phyloP scores from a whole-genome alignment of 2,113 vertebrate genomes.

The Saiga tatarica region DNA sequence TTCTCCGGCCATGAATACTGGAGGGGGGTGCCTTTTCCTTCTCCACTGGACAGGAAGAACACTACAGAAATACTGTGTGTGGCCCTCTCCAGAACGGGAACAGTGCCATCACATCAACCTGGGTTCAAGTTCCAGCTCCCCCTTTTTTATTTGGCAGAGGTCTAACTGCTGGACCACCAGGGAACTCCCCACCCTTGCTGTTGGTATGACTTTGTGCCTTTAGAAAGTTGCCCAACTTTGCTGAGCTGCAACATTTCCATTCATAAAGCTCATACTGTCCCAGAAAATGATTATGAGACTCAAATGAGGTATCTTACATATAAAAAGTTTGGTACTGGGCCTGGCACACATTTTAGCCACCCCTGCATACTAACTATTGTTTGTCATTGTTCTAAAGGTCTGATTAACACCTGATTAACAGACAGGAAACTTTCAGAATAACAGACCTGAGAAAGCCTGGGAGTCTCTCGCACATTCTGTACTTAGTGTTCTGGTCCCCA shows the following conservation, averaged over 20 bases:
- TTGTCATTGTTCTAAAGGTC: background rate
- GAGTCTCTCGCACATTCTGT: accelerated
- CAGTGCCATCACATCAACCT: background rate
- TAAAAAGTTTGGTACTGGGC: background rate
- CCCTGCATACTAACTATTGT: background rate
- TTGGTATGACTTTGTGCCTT: background rate
- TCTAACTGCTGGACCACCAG: background rate
- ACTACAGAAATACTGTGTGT: background rate
- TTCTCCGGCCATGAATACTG: background rate
- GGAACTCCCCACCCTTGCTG: background rate
- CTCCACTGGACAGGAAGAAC: background rate
- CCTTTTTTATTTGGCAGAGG: background rate
- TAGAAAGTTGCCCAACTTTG: background rate
- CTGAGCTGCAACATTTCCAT: background rate
- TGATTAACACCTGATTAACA: background rate
- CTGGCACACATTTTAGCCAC: background rate
- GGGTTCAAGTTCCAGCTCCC: background rate
- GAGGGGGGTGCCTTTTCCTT: background rate
- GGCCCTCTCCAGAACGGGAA: background rate
- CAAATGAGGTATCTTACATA: accelerated
- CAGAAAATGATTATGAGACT: background rate
- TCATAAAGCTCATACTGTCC: background rate
- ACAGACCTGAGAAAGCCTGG: background rate
- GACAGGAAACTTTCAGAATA: background rate
- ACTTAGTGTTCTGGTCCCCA: slow-evolving; percentile 34